A percentile compares a stretch with the other conserved stretches of the same genome.
These are phyloP conservation scores for Ochotona princeps DNA, from an alignment of 2,113 vertebrate genomes.

Conservation along the genomic window DNA sequence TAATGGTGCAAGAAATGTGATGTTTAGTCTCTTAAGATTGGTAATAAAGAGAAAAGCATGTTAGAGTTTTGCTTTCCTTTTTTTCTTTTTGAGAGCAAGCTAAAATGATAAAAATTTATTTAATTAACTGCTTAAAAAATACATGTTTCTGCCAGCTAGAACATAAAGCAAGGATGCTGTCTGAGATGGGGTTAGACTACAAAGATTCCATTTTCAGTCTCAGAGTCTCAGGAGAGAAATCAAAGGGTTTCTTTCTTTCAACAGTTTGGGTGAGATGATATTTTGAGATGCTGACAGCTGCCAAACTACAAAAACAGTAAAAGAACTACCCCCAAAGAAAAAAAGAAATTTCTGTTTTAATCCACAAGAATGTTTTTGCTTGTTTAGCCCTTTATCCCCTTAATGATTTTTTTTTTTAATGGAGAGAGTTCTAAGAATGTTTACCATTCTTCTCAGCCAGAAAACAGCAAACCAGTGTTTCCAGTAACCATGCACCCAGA, in stretches of 20 bases:
- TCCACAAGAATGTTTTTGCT: constrained; percentile 75
- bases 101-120: constrained; percentile 83
- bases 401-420: background rate
- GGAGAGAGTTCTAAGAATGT: background rate
- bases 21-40: constrained; percentile 73
- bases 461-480: background rate
- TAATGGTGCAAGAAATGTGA: constrained; percentile 83
- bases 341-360: constrained; percentile 76
- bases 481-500: background rate
- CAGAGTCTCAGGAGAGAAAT: constrained; percentile 83
- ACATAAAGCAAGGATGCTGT: constrained; percentile 62
- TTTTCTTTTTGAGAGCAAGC: constrained; percentile 82
- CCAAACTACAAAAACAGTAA: constrained; percentile 84
- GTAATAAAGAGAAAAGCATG: constrained; percentile 76
- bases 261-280: constrained; percentile 86
- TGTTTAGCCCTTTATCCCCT: constrained; percentile 69
- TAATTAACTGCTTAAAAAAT: constrained; percentile 86
- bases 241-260: constrained; percentile 87
- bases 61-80: constrained; percentile 74
- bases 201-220: constrained; percentile 87
- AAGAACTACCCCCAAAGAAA: constrained; percentile 63
- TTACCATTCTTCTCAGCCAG: constrained; percentile 11
- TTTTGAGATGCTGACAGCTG: constrained; percentile 88
- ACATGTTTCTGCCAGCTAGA: constrained; percentile 81
- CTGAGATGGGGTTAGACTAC: constrained; percentile 85